Base-by-base conservation (phyloP, 2,113 vertebrate species). In the Piprites chloris region DNA sequence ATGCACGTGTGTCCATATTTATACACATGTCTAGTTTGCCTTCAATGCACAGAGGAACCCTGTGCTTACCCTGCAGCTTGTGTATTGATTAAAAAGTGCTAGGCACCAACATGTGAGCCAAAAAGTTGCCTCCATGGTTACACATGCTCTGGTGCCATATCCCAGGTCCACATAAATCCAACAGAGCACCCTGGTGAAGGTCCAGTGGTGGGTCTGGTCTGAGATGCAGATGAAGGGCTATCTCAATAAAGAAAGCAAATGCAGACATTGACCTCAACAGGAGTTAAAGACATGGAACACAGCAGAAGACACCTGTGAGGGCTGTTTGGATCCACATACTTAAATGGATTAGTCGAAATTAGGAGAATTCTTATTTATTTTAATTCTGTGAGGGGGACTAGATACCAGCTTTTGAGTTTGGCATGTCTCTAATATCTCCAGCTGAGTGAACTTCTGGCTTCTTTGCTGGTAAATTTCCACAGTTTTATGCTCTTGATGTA, bases 401-500 rank as follows among this genome's bases (percentile, higher is more conserved):
- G 12, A 42, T 87, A 63, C 67, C 63, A 88, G 50, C 26, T 83
- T 86, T 91, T 65, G 32, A 11, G 11, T 88, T 94, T 88, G 50
- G 19, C 24, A 6, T 16, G 6, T 71, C 52, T 77, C 72, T 88
- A 41, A 47, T 27, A 6, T 56, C 61, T 88, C 35, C 85, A 93
- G 20, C 42, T 77, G 75, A 72, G 44, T 71, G 82, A 95, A 92
- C 22, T 76, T 85, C n/a, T 85, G 67, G 66, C 42, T 26, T 44
- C 69, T 87, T 91, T 67, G 59, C 3, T 72, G 76, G 65, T 90
- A 74, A 66, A 84, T 86, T 95, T 92, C 85, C 61, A 50, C 32
- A 52, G 22, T 59, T 87, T 90, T 83, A 41, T 3, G 9, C 79
- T 78, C 49, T 56, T 82, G 46, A 76, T 73, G 39, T 50, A 39